A percentile compares a stretch with the other conserved stretches of the same genome.
Evolutionary conservation across 2,797 vertebrate species (phyloP).

Genomic region (Kryptopterus vitreolus): DNA sequence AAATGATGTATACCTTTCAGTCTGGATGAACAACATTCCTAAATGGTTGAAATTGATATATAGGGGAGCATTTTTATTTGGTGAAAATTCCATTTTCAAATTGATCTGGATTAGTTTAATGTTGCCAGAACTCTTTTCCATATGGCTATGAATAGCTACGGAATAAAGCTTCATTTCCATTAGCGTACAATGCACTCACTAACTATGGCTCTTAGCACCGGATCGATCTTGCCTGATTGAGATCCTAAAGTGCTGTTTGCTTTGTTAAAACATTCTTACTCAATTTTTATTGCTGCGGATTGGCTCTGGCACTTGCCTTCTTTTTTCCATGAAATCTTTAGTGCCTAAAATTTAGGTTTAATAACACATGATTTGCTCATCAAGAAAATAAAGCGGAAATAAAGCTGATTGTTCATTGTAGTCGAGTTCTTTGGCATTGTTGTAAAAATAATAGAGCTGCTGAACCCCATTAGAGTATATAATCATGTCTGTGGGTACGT

Average conservation of each 20-base stretch:
- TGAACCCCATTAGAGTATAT: not conserved
- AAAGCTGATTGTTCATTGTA: not conserved
- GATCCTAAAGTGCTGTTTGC: not conserved
- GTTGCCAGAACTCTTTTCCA: too few species aligned
- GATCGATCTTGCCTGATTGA: too few species aligned
- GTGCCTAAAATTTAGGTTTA: not conserved
- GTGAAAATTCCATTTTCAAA: too few species aligned
- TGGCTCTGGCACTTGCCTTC: not conserved
- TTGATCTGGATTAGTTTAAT: too few species aligned
- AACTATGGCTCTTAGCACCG: too few species aligned
- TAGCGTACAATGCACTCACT: too few species aligned
- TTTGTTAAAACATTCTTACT: not conserved
- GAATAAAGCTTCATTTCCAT: too few species aligned
- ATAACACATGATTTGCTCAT: conserved; percentile 12
- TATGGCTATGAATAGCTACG: too few species aligned
- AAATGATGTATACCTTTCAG: too few species aligned
- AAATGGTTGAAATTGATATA: too few species aligned
- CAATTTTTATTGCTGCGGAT: not conserved
- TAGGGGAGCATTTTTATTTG: too few species aligned
- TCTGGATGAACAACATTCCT: too few species aligned
- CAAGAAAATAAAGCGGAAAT: not conserved
- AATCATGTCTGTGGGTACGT: not conserved
- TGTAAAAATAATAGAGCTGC: not conserved
- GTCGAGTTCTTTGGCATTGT: not conserved
- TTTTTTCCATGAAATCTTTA: conserved; percentile 1